A percentile compares a stretch with the other conserved stretches of the same genome.
phyloP scores from a whole-genome alignment of 64 coral and sea anemone genomes.

The Montipora capricornis region DNA sequence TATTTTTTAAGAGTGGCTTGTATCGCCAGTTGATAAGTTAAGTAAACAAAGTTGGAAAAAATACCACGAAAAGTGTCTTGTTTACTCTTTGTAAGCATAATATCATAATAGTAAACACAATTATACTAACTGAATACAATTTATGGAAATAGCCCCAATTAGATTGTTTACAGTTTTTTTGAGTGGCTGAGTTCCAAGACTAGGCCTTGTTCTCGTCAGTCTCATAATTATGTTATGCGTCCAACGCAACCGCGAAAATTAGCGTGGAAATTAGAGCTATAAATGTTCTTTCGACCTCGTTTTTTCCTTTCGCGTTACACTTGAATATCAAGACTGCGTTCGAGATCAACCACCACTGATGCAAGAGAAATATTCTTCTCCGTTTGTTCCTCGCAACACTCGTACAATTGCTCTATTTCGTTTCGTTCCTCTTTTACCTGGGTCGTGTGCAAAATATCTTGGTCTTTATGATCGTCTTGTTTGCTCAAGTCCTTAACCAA shows the following conservation, averaged over 20 bases:
- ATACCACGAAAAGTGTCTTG: neutral
- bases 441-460: neutral
- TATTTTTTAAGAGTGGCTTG: slow-evolving; percentile 17
- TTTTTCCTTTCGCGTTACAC: too few species aligned
- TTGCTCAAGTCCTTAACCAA: slow-evolving; percentile 72
- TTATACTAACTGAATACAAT: neutral
- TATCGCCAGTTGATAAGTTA: neutral
- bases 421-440: neutral
- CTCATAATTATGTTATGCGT: neutral
- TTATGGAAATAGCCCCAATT: neutral
- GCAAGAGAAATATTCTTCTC: neutral
- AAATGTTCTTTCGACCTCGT: too few species aligned
- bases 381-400: slow-evolving; percentile 2
- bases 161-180: slow-evolving; percentile 15
- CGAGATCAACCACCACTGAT: neutral
- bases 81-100: slow-evolving; percentile 22
- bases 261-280: slow-evolving; percentile 6
- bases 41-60: slow-evolving; percentile 13
- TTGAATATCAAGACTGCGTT: neutral
- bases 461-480: neutral
- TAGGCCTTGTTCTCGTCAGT: neutral
- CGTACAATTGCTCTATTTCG: slow-evolving; percentile 8
- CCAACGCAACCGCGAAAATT: neutral
- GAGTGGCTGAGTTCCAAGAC: neutral
- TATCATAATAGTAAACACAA: slow-evolving; percentile 40